Conservation (phyloP, 2,797 vertebrate genomes). For the Danio kyathit region DNA sequence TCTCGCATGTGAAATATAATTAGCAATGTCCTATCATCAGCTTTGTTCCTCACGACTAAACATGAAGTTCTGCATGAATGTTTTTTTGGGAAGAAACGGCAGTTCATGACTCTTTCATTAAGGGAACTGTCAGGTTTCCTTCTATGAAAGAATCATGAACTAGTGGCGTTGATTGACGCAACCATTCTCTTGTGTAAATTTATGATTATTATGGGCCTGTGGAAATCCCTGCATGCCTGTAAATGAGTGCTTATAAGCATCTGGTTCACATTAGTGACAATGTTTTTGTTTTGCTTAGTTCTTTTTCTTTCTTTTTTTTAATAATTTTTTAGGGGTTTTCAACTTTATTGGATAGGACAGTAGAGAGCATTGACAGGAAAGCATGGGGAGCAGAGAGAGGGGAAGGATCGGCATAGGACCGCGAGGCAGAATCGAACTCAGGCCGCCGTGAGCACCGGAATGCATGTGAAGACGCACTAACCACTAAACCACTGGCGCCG, state of each 20-base stretch:
- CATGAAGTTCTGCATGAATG: not conserved
- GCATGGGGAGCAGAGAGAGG: no score
- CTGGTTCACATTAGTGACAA: not conserved
- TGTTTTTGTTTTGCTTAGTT: not conserved
- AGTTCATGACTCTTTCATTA: not conserved
- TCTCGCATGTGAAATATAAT: not conserved
- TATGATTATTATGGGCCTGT: not conserved
- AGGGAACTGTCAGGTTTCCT: slow-evolving; percentile 1
- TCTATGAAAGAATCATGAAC: not conserved
- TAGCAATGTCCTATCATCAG: not conserved
- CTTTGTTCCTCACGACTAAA: not conserved
- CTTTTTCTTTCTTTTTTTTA: no score
- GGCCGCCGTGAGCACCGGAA: no score
- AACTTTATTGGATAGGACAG: no score
- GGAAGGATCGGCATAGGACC: no score
- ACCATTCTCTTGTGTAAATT: not conserved
- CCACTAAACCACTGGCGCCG: no score
- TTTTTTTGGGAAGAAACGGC: not conserved
- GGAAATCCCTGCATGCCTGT: not conserved
- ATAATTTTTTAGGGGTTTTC: no score
- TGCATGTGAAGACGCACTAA: no score
- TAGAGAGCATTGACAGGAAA: no score
- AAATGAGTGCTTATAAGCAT: not conserved
- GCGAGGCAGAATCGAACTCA: no score
- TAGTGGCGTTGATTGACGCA: not conserved